Conservation (phyloP, 2,888 invertebrate genomes). For the Phragmatobia fuliginosa region DNA sequence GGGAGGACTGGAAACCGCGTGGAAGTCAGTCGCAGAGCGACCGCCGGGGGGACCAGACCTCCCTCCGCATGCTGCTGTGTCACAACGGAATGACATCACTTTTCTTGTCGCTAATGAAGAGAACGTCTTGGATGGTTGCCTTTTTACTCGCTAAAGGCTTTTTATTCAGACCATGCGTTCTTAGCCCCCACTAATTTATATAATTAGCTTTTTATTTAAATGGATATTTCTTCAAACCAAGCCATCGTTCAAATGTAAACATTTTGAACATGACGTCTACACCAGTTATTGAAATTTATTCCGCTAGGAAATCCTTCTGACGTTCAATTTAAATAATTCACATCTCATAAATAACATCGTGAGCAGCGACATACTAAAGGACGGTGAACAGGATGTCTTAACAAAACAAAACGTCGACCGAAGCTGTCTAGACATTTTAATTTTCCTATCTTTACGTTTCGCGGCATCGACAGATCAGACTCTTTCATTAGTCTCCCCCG, state of each 20-base stretch:
- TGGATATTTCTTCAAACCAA: conserved; percentile 31
- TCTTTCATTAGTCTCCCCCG: conserved; percentile 76
- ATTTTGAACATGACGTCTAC: conserved; percentile 32
- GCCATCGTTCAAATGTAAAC: conserved; percentile 34
- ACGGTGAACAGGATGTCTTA: conserved; percentile 55
- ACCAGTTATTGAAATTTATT: conserved; percentile 49
- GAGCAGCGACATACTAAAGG: conserved; percentile 53
- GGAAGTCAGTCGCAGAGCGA: conserved; percentile 81
- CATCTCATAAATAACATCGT: conserved; percentile 57
- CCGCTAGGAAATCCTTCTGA: conserved; percentile 43
- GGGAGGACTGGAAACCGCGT: conserved; percentile 70
- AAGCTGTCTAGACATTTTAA: conserved; percentile 85
- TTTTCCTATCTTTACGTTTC: conserved; percentile 81
- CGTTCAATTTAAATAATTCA: conserved; percentile 61
- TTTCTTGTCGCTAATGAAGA: conserved; percentile 86
- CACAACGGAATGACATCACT: conserved; percentile 85
- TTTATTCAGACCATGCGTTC: conserved; percentile 62
- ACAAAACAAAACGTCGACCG: conserved; percentile 72
- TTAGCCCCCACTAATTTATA: conserved; percentile 59
- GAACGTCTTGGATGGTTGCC: conserved; percentile 78
- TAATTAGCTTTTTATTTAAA: conserved; percentile 60
- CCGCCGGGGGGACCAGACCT: conserved; percentile 78
- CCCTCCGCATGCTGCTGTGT: conserved; percentile 77
- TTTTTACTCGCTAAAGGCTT: conserved; percentile 70
- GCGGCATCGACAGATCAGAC: conserved; percentile 74